These are phyloP conservation scores for Sebastes matsubarae DNA, from an alignment of 2,797 vertebrate genomes.

Conservation along the genomic window DNA sequence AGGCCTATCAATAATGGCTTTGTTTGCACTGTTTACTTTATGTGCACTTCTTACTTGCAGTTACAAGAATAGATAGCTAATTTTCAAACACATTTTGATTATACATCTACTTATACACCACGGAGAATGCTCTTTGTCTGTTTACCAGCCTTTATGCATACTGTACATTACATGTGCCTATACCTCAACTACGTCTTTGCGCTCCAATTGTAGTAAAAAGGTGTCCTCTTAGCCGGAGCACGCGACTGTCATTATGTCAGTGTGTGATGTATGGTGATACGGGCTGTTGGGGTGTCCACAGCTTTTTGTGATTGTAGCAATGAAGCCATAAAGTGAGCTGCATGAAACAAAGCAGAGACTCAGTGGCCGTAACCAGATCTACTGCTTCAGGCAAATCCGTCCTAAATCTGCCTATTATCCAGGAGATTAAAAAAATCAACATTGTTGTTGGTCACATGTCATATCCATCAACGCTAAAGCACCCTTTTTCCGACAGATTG, in stretches of 20 bases:
- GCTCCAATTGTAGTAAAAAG: constrained; percentile 57
- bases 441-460: constrained; percentile 94
- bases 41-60: constrained; percentile 33
- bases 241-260: constrained; percentile 84
- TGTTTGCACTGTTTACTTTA: constrained; percentile 43
- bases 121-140: neutral
- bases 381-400: constrained; percentile 90
- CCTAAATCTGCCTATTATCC: constrained; percentile 94
- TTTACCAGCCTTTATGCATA: neutral
- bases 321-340: constrained; percentile 97
- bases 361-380: constrained; percentile 93
- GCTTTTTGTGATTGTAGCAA: constrained; percentile 95
- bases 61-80: constrained; percentile 35
- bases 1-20: constrained; percentile 34
- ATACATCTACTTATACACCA: constrained; percentile 72
- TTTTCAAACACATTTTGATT: constrained; percentile 28
- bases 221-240: constrained; percentile 79
- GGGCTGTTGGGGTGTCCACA: constrained; percentile 91
- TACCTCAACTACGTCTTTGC: neutral
- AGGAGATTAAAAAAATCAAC: constrained; percentile 87
- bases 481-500: constrained; percentile 92
- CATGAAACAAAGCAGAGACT: constrained; percentile 94
- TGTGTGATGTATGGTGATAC: constrained; percentile 92
- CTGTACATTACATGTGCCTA: neutral
- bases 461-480: constrained; percentile 95